A percentile compares a stretch with the other conserved stretches of the same genome.
Evolutionary conservation across 2,113 vertebrate genomes (phyloP).

Genomic region (Gnathonemus echidnorhynchus): DNA sequence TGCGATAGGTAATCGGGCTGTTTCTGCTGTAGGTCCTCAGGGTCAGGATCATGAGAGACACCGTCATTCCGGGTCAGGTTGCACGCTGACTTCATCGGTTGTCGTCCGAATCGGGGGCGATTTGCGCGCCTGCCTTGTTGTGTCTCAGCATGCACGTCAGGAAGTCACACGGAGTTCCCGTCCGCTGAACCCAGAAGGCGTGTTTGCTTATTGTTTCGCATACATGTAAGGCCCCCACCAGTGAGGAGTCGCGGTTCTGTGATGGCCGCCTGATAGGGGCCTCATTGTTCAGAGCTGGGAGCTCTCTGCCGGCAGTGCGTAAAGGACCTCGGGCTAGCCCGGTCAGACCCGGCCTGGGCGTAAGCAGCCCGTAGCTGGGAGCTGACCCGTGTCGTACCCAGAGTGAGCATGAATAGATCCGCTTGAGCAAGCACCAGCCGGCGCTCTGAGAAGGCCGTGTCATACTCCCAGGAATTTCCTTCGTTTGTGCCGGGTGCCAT

Average conservation of each 20-base stretch:
- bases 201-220: neutral
- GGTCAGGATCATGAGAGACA: neutral
- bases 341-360: neutral
- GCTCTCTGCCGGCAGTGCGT: neutral
- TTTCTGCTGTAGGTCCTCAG: neutral
- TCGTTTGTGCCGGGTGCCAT: conserved; percentile 43
- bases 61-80: neutral
- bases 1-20: neutral
- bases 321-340: neutral
- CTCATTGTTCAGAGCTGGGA: neutral
- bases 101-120: neutral
- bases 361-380: neutral
- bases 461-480: conserved; percentile 52
- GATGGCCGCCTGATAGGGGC: neutral
- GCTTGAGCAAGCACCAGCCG: conserved; percentile 31
- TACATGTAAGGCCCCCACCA: neutral
- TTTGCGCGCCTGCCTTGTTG: neutral
- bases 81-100: neutral
- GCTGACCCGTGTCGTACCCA: conserved; percentile 20
- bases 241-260: neutral
- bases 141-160: neutral
- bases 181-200: conserved; percentile 18
- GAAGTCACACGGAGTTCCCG: neutral
- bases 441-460: conserved; percentile 35
- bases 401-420: conserved; percentile 29